Conservation (phyloP, 1,140 invertebrate genomes). For the Drosophila tsacasi region DNA sequence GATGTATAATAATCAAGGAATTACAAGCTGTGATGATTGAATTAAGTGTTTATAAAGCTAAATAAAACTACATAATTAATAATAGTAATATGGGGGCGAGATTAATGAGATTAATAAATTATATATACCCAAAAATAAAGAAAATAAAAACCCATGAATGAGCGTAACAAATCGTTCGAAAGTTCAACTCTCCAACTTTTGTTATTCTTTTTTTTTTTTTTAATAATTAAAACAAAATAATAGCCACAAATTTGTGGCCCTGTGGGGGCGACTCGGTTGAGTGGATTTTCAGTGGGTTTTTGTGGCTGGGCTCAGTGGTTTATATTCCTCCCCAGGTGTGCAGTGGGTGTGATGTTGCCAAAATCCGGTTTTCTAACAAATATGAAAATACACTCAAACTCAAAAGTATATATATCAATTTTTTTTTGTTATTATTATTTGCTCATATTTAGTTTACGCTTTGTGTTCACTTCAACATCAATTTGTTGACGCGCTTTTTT, state of each 20-base stretch:
- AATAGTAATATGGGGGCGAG: constrained; percentile 21
- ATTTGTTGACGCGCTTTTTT: constrained; percentile 47
- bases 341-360: constrained; percentile 19
- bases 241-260: constrained; percentile 13
- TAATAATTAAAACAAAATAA: constrained; percentile 5
- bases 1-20: not conserved
- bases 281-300: constrained; percentile 16
- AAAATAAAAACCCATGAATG: not conserved
- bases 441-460: constrained; percentile 37
- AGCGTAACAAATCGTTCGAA: not conserved
- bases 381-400: constrained; percentile 23
- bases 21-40: not conserved
- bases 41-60: not conserved
- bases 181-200: not conserved
- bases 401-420: not conserved
- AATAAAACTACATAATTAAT: constrained; percentile 10
- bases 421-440: constrained; percentile 23
- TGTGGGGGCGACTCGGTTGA: constrained; percentile 11
- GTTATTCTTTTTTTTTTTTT: not conserved
- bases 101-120: constrained; percentile 5
- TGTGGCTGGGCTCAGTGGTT: constrained; percentile 3
- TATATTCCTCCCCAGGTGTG: constrained; percentile 10
- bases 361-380: constrained; percentile 46
- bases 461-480: constrained; percentile 42
- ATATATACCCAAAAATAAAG: not conserved